Evolutionary conservation across 2,888 invertebrate genomes (phyloP).

Genomic region (Cheilosia urbana): DNA sequence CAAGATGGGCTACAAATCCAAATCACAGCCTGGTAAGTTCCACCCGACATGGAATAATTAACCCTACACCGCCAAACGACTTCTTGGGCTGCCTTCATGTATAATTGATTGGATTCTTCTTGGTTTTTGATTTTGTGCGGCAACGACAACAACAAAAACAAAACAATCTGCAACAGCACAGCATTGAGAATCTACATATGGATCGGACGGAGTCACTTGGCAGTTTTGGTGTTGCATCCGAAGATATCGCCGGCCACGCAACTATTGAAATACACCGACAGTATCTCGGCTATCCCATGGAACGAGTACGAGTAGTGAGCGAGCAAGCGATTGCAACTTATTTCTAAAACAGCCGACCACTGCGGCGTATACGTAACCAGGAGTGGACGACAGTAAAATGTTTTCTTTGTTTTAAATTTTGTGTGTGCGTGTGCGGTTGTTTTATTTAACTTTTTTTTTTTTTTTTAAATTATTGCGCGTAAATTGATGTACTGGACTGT

Average conservation of each 20-base stretch:
- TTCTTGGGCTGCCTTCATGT: constrained; percentile 51
- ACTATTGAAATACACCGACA: constrained; percentile 57
- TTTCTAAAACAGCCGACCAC: constrained; percentile 1
- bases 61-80: constrained; percentile 27
- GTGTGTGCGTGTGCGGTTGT: not conserved
- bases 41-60: constrained; percentile 68
- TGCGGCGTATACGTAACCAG: constrained; percentile 64
- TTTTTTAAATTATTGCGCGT: constrained; percentile 14
- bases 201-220: constrained; percentile 59
- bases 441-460: not conserved
- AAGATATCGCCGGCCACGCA: constrained; percentile 36
- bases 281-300: constrained; percentile 67
- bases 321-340: not conserved
- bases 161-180: constrained; percentile 50
- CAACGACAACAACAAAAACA: not conserved
- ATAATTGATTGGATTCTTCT: constrained; percentile 65
- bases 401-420: not conserved
- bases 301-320: constrained; percentile 6
- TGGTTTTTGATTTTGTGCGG: constrained; percentile 33
- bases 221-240: constrained; percentile 52
- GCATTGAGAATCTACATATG: constrained; percentile 68
- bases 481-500: constrained; percentile 25
- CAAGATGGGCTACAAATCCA: constrained; percentile 45
- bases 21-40: constrained; percentile 65
- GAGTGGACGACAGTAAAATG: constrained; percentile 17